Conservation (phyloP, 2,113 vertebrate species). For the Lagopus leucura region DNA sequence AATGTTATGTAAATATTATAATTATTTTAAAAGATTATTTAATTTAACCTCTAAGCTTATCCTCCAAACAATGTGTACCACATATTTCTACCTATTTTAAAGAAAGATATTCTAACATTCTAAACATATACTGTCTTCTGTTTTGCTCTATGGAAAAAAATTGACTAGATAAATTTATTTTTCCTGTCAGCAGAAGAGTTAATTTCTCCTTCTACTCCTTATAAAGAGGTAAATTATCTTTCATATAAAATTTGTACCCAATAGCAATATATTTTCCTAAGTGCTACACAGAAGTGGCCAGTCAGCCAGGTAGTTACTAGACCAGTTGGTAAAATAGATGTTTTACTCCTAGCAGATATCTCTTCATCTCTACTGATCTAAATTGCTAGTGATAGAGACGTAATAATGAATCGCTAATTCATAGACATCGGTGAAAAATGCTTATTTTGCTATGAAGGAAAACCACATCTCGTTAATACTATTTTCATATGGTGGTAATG, state of each 20-base stretch:
- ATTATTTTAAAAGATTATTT: neutral
- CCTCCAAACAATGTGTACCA: neutral
- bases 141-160: neutral
- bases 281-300: neutral
- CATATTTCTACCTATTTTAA: neutral
- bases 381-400: neutral
- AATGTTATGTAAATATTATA: neutral
- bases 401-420: neutral
- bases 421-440: conserved; percentile 40
- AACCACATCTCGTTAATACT: conserved; percentile 50
- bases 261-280: conserved; percentile 26
- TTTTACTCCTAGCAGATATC: neutral
- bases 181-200: neutral
- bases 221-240: neutral
- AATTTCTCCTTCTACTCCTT: neutral
- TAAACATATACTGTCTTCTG: rapidly evolving
- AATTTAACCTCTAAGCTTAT: neutral
- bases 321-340: neutral
- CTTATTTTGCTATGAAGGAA: conserved; percentile 25
- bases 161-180: neutral
- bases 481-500: conserved; percentile 64
- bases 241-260: neutral
- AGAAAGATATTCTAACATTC: neutral
- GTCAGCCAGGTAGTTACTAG: neutral
- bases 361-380: neutral